Percentiles rank a stretch among this genome's conserved stretches.
Conservation (phyloP, 1,140 invertebrate species). For the Rhyacophila brunnea region DNA sequence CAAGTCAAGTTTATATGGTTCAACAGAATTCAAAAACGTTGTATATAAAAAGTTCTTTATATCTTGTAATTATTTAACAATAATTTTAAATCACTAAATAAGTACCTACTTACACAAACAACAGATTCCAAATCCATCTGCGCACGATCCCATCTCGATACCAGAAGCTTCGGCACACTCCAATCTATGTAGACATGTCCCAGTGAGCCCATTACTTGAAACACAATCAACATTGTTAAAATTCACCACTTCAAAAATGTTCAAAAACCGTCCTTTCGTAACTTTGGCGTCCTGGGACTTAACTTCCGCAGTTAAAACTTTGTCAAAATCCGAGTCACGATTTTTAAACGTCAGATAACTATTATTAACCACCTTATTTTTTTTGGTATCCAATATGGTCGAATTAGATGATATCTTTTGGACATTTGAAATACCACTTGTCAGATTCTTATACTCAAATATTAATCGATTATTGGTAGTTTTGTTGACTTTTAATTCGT, state of each 20-base stretch:
- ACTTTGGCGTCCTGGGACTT: neutral
- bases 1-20: too few species aligned
- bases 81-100: too few species aligned
- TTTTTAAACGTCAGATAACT: neutral
- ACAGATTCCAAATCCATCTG: conserved; percentile 72
- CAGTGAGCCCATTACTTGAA: conserved; percentile 55
- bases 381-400: neutral
- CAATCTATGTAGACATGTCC: conserved; percentile 65
- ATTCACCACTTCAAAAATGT: conserved; percentile 70
- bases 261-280: conserved; percentile 53
- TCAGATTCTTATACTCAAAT: neutral
- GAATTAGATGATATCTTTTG: neutral
- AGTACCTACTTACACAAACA: conserved; percentile 69
- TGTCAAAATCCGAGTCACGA: neutral
- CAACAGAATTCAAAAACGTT: too few species aligned
- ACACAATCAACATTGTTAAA: conserved; percentile 66
- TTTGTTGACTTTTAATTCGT: neutral
- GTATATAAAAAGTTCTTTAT: too few species aligned
- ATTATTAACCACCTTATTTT: neutral
- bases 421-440: neutral
- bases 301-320: neutral
- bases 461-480: too few species aligned
- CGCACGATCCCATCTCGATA: conserved; percentile 63
- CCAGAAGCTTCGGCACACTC: conserved; percentile 66
- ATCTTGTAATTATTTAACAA: too few species aligned